phyloP scores from a whole-genome alignment of 2,113 vertebrate species.

The Actinemys pallida region DNA sequence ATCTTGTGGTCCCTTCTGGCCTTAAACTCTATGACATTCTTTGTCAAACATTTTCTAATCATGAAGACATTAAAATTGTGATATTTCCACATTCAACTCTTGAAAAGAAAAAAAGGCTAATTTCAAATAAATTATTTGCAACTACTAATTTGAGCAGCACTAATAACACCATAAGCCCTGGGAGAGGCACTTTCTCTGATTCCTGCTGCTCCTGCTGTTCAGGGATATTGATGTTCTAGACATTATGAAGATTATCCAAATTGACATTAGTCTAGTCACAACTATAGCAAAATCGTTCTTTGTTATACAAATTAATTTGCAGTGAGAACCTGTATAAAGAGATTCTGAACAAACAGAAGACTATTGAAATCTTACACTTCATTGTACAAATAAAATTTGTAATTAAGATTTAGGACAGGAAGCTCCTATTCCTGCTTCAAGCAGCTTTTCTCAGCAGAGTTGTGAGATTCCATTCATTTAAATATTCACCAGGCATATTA shows the following conservation, averaged over 20 bases:
- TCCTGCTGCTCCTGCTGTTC: constrained; percentile 35
- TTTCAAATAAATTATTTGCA: constrained; percentile 42
- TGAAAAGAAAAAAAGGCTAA: constrained; percentile 17
- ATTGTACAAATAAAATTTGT: constrained; percentile 33
- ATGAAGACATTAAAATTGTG: background rate
- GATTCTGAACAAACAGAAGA: constrained; percentile 52
- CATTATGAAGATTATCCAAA: constrained; percentile 53
- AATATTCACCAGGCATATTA: background rate
- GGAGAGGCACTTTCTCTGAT: background rate
- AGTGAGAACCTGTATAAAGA: constrained; percentile 21
- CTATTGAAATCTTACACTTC: constrained; percentile 6
- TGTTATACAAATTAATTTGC: constrained; percentile 63
- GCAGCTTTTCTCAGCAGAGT: background rate
- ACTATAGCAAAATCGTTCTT: constrained; percentile 57
- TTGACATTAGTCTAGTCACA: constrained; percentile 57
- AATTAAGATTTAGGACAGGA: constrained; percentile 32
- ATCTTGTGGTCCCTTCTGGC: background rate
- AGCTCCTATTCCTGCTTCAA: constrained; percentile 28
- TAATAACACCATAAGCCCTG: constrained; percentile 2
- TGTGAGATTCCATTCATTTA: constrained; percentile 9
- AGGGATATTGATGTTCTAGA: constrained; percentile 19
- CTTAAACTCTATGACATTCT: background rate
- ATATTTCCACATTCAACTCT: background rate
- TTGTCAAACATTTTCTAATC: constrained; percentile 9
- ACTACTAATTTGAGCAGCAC: constrained; percentile 5